Evolutionary conservation across 2,113 vertebrate genomes (phyloP).

Genomic region (Paradoxurus hermaphroditus): DNA sequence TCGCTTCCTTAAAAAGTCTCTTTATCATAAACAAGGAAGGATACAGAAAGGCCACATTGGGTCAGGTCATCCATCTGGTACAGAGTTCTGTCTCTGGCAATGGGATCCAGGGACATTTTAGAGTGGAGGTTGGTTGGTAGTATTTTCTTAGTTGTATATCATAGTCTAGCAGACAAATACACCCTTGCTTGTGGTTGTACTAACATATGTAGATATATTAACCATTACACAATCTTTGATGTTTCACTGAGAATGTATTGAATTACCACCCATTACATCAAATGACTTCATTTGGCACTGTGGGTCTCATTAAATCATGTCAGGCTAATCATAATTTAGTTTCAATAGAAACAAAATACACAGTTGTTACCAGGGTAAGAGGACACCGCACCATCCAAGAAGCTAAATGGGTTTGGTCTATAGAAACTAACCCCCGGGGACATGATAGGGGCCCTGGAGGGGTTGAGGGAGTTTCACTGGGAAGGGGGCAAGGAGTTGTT

Average conservation of each 20-base stretch:
- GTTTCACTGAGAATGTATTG: slow-evolving; percentile 60
- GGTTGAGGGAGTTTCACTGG: background rate
- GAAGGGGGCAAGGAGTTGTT: background rate
- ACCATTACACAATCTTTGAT: slow-evolving; percentile 63
- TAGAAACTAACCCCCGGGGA: background rate
- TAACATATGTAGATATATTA: slow-evolving; percentile 39
- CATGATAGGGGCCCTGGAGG: background rate
- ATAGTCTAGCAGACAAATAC: background rate
- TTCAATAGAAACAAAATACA: slow-evolving; percentile 58
- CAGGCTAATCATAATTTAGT: slow-evolving; percentile 58
- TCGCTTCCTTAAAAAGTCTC: slow-evolving; percentile 48
- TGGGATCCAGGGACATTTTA: background rate
- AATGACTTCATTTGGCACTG: slow-evolving; percentile 72
- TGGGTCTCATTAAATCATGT: slow-evolving; percentile 68
- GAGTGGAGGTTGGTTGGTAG: background rate
- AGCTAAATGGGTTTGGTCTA: background rate
- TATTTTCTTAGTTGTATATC: slow-evolving; percentile 32
- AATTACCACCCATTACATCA: slow-evolving; percentile 63
- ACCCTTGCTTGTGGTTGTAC: background rate
- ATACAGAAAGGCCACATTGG: background rate
- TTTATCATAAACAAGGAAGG: slow-evolving; percentile 38
- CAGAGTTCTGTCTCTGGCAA: background rate
- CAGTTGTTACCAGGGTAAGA: background rate
- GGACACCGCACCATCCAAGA: background rate
- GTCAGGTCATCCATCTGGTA: background rate